These are phyloP conservation scores for Machimus atricapillus DNA, from an alignment of 2,888 invertebrate species.

Conservation along the genomic window DNA sequence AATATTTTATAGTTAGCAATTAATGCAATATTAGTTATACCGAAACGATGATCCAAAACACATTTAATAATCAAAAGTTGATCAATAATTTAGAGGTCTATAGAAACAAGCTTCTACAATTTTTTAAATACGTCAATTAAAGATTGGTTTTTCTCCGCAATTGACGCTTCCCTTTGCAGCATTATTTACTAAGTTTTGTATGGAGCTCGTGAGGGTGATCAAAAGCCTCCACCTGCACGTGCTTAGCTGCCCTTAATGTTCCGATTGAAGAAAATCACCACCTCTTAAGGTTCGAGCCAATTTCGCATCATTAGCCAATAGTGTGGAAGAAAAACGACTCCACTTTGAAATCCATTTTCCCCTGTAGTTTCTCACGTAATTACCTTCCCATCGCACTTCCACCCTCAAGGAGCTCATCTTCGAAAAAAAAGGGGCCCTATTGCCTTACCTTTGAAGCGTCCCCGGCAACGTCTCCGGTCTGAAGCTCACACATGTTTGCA, in stretches of 20 bases:
- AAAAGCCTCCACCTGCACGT: not conserved
- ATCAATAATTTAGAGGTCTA: no score
- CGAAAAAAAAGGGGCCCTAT: not conserved
- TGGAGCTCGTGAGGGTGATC: not conserved
- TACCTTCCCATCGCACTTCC: conserved; percentile 41
- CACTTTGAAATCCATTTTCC: conserved; percentile 45
- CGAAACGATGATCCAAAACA: no score
- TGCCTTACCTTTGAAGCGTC: not conserved
- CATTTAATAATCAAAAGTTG: no score
- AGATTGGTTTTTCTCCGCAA: no score
- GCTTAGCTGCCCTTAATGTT: not conserved
- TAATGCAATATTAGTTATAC: no score
- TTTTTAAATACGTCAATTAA: no score
- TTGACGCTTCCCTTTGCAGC: no score
- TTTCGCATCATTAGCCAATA: conserved; percentile 39
- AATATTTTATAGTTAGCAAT: no score
- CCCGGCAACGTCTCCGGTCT: not conserved
- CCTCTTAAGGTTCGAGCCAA: not conserved
- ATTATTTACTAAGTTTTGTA: not conserved
- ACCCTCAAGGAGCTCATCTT: not conserved
- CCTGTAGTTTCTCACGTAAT: conserved; percentile 43
- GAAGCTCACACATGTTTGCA: conserved; percentile 14
- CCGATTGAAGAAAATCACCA: not conserved
- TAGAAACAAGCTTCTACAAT: no score
- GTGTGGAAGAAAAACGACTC: conserved; percentile 28